A percentile compares a stretch with the other conserved stretches of the same genome.
These are phyloP conservation scores for Oikopleura vanhoeffeni DNA, from an alignment of 23 tunicate genomes.

Conservation along the genomic window DNA sequence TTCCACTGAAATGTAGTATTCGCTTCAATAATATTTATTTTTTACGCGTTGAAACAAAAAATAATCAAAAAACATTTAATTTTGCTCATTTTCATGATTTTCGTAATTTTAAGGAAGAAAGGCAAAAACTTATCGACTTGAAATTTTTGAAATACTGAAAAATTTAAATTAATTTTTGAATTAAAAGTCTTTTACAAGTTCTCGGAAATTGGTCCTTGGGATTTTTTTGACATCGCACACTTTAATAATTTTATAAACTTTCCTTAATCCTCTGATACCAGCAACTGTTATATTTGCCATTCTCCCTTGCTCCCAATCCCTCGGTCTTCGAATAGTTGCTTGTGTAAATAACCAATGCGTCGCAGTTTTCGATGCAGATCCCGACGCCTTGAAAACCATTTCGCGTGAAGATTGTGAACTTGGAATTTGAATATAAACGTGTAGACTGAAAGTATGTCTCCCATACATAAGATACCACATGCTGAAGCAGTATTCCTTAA, in stretches of 20 bases:
- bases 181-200: too few species aligned
- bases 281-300: background rate
- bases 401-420: background rate
- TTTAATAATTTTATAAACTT: background rate
- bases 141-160: too few species aligned
- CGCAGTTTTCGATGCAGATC: background rate
- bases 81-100: too few species aligned
- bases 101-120: too few species aligned
- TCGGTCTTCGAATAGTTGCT: background rate
- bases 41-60: too few species aligned
- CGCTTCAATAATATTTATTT: too few species aligned
- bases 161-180: too few species aligned
- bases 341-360: background rate
- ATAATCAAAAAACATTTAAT: too few species aligned
- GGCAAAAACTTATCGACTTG: too few species aligned
- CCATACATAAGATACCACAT: constrained; percentile 14
- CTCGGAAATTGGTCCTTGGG: too few species aligned
- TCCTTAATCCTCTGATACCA: background rate
- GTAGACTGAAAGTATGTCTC: background rate
- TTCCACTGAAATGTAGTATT: too few species aligned
- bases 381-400: background rate
- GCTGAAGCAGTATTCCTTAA: background rate
- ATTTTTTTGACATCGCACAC: too few species aligned
- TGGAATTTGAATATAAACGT: background rate
- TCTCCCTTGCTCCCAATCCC: background rate